Evolutionary conservation across 2,888 invertebrate genomes (phyloP), one percentile per base, ranked within the genome.

Genomic region (Lampropteryx suffumata): DNA sequence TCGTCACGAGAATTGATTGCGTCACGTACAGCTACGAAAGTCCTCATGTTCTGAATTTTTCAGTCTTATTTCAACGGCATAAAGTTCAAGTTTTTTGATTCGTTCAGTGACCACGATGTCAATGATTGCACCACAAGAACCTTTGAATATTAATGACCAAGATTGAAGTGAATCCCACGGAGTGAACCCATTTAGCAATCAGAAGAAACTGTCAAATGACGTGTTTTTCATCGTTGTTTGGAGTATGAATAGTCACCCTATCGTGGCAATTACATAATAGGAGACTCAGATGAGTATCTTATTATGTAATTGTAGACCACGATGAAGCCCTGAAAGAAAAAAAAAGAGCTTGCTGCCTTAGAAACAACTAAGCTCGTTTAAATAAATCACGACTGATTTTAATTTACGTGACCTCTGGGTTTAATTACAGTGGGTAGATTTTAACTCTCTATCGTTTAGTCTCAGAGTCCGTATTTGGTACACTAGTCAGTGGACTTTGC

Each of bases 71-170:
- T 27, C 50, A 28, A 35, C 26, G 46, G 35, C 29, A 55, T 61
- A 72, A 50, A 56, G 62, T 36, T 21, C 54, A 59, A 40, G 35
- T 30, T 51, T 51, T 59, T 55, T 36, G 11, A 24, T 26, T 11
- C n/a, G n/a, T 21, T 34, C 49, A 80, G 10, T 41, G 26, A 79
- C 27, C 42, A 14, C 33, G 73, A 77, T 76, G 77, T 71, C 73
- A 73, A 73, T 72, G 68, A 71, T 66, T 68, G 66, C 67, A 67
- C 70, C 67, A 62, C 65, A 62, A 78, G 78, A 56, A 71, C 76
- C 69, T 74, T 79, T 82, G 75, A 84, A 83, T 83, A 79, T 81
- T 81, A 82, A 84, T 79, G 68, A 71, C 30, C 44, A 60, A 63
- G 61, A 61, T 65, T 73, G 65, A 71, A 79, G 71, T 67, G 71